A percentile compares a stretch with the other conserved stretches of the same genome.
These are phyloP conservation scores for Microctonus brassicae DNA, from an alignment of 2,888 invertebrate genomes.

Conservation along the genomic window DNA sequence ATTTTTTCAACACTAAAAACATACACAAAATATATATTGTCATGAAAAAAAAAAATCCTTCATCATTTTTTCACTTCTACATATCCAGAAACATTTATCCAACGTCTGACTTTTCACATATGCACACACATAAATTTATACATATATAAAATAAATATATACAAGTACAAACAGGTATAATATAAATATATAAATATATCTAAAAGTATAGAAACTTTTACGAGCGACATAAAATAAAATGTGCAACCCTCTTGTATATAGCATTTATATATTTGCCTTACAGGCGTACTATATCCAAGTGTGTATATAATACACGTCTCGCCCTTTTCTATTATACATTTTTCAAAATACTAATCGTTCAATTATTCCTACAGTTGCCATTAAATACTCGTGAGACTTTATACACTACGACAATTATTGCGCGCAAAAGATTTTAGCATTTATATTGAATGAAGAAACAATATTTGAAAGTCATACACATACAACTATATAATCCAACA, in stretches of 20 bases:
- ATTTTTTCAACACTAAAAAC: background rate
- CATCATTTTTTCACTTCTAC: background rate
- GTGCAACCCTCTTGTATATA: slow-evolving; percentile 32
- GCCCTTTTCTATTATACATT: slow-evolving; percentile 23
- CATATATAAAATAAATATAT: background rate
- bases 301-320: background rate
- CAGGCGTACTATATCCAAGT: background rate
- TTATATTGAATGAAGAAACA: slow-evolving; percentile 15
- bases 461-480: background rate
- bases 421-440: slow-evolving; percentile 13
- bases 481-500: too few relatives aligned
- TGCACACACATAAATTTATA: background rate
- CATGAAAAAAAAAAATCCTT: too few relatives aligned
- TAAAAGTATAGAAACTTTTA: slow-evolving; percentile 38
- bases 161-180: background rate
- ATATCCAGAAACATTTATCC: background rate
- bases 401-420: background rate
- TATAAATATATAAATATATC: background rate
- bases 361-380: slow-evolving; percentile 15
- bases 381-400: slow-evolving; percentile 16
- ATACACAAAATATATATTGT: background rate
- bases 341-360: slow-evolving; percentile 27
- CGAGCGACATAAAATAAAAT: slow-evolving; percentile 47
- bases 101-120: background rate
- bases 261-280: slow-evolving; percentile 22